Base-by-base conservation (phyloP, 2,797 vertebrate genomes). In the Bovichtus variegatus region DNA sequence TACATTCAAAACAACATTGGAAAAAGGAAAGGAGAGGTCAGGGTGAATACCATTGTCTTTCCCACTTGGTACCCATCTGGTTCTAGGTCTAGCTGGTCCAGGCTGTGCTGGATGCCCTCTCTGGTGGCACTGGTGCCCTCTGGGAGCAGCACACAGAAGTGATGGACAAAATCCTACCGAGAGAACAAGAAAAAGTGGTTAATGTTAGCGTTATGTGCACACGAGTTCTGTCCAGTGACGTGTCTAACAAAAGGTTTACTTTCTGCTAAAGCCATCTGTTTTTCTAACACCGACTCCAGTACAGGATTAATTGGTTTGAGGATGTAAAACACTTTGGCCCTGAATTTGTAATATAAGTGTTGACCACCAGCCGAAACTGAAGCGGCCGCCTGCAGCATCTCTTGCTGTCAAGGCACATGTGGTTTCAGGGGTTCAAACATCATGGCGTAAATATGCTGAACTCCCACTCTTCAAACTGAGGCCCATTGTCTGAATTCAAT, bases 31-130 rank as follows among this genome's bases (percentile, higher is more conserved):
- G 29, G 6, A 71, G 38, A 62, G 3, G 11, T 0, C 1, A n/a
- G 21, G 43, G 25, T 75, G 29, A 19, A 40, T 96, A 99, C 98
- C 98, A 96, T 99, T 0, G 96, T 97, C 91, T 95, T 96, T 80
- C 98, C 98, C 81, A 99, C 97, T 99, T 99, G 98, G 82, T 96
- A 97, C 53, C 95, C 96, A 71, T 97, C 95, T 49, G 95, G 83
- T 70, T 94, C 83, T 0, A 97, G 94, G 91, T 96, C 91, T 38
- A 95, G 94, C 90, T 95, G 96, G 89, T 36, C 91, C 93, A 99
- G 95, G 93, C 96, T 97, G 71, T 95, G 91, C 71, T 94, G 94
- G 91, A 99, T 97, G 59, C 95, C 95, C 72, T 95, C 92, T 87
- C 95, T 96, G 59, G 95, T 94, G 3, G 96, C 90, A 46, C 84